Evolutionary conservation across 1,140 invertebrate species (phyloP).

Genomic region (Ruditapes philippinarum): DNA sequence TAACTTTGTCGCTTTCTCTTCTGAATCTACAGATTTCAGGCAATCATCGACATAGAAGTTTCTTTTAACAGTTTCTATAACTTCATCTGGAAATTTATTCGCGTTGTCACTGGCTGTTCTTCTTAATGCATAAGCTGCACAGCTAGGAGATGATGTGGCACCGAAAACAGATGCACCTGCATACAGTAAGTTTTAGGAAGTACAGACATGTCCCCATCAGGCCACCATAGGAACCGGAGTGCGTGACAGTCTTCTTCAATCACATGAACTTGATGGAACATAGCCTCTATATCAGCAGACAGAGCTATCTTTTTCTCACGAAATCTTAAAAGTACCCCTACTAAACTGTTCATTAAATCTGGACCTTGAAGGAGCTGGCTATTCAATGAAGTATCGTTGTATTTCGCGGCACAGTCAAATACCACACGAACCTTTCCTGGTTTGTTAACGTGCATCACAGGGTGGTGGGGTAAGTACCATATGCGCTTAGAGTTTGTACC

Average conservation of each 20-base stretch:
- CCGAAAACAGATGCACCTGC: too few species aligned
- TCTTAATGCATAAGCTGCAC: too few species aligned
- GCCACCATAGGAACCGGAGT: constrained; percentile 50
- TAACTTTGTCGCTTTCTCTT: background rate
- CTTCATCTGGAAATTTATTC: background rate
- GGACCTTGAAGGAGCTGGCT: constrained; percentile 67
- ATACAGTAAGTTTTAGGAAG: background rate
- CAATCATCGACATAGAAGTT: constrained; percentile 65
- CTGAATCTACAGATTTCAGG: constrained; percentile 31
- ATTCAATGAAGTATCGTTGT: constrained; percentile 65
- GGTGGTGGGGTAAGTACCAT: constrained; percentile 73
- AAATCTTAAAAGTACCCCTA: constrained; percentile 70
- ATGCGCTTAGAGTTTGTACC: background rate
- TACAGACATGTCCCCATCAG: background rate
- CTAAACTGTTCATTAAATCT: constrained; percentile 67
- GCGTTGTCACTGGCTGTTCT: constrained; percentile 24
- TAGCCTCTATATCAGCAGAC: too few species aligned
- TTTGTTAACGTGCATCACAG: constrained; percentile 61
- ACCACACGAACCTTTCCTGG: too few species aligned
- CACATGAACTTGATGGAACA: background rate
- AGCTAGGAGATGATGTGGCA: too few species aligned
- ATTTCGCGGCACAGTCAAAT: too few species aligned
- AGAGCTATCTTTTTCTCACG: background rate
- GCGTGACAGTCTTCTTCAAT: constrained; percentile 28
- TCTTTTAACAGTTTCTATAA: background rate